These are phyloP conservation scores for Metridium senile DNA, from an alignment of 92 coral and sea anemone genomes.

Conservation along the genomic window DNA sequence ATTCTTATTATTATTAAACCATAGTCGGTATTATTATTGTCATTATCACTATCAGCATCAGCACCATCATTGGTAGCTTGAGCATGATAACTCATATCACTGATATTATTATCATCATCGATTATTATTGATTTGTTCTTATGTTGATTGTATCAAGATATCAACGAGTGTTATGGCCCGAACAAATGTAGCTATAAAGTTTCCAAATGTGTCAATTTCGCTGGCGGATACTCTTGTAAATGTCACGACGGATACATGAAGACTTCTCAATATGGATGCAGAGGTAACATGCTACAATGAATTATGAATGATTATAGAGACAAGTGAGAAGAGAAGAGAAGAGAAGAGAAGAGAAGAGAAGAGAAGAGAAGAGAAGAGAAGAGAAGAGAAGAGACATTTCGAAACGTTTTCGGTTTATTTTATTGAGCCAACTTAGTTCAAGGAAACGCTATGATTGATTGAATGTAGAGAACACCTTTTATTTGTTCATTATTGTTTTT, in stretches of 20 bases:
- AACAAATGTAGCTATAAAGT: conserved; percentile 34
- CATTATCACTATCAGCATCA: no score
- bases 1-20: no score
- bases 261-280: conserved; percentile 17
- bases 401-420: no score
- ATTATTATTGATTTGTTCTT: not conserved
- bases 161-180: conserved; percentile 60
- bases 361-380: not conserved
- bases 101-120: no score
- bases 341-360: not conserved
- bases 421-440: no score
- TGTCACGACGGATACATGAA: conserved; percentile 48
- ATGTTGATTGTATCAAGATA: no score
- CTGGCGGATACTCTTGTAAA: conserved; percentile 66
- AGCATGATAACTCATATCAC: no score
- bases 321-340: not conserved
- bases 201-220: conserved; percentile 58
- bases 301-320: not conserved
- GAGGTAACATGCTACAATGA: conserved; percentile 19
- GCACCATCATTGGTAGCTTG: no score
- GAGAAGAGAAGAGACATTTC: not conserved
- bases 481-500: no score
- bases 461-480: no score
- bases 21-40: no score
- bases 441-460: no score